Conservation (phyloP, 2,113 vertebrate species). For the Pangasianodon hypophthalmus region DNA sequence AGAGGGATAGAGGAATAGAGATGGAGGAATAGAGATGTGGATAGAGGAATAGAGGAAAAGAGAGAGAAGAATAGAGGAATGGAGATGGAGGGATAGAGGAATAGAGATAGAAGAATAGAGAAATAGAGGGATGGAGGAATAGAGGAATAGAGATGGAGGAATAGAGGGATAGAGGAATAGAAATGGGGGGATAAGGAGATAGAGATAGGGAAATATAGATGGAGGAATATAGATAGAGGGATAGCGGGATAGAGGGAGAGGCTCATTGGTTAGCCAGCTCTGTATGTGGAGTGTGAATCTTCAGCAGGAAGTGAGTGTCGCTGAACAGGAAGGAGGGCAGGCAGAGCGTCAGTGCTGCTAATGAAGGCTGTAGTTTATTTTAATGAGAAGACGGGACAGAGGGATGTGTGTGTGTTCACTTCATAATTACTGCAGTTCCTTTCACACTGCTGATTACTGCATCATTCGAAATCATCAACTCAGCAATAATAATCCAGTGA, state of each 20-base stretch:
- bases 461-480: conserved; percentile 14
- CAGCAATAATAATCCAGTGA: background rate
- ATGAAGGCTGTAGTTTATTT: conserved; percentile 12
- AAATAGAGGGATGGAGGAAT: too few species aligned
- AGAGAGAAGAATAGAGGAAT: too few species aligned
- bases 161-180: background rate
- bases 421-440: background rate
- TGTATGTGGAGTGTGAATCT: background rate
- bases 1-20: background rate
- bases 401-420: background rate
- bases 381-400: background rate
- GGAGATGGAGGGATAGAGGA: too few species aligned
- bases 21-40: too few species aligned
- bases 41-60: too few species aligned
- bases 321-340: conserved; percentile 4
- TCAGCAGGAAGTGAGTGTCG: background rate
- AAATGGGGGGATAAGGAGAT: background rate
- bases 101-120: too few species aligned
- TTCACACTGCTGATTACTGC: conserved; percentile 10
- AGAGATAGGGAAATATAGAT: background rate
- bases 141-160: too few species aligned
- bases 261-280: background rate
- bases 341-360: background rate
- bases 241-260: background rate
- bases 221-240: background rate